Evolutionary conservation across 1,140 invertebrate genomes (phyloP).

Genomic region (Bradynema listronoti): DNA sequence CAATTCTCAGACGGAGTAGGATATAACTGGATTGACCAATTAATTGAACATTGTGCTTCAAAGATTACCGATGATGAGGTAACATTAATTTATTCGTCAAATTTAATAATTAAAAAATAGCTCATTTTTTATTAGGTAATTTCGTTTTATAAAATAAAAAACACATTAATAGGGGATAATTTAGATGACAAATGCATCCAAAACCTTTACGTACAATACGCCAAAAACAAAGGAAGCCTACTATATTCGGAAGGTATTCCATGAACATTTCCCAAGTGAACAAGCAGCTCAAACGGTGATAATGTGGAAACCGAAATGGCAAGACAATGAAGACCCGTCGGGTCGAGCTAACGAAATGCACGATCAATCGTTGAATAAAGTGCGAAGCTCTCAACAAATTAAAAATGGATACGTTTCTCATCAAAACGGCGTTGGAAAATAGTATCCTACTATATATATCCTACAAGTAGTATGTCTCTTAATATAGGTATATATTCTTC

Average conservation of each 20-base stretch:
- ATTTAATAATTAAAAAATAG: slow-evolving; percentile 3
- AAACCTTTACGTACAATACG: slow-evolving; percentile 49
- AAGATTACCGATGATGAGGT: slow-evolving; percentile 53
- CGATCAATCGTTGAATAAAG: too few relatives aligned
- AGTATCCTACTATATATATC: too few relatives aligned
- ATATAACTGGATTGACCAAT: slow-evolving; percentile 54
- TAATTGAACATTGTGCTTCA: slow-evolving; percentile 40
- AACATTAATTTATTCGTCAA: slow-evolving; percentile 4
- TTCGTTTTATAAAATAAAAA: slow-evolving; percentile 14
- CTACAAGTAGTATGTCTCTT: too few relatives aligned
- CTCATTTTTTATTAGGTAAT: background rate
- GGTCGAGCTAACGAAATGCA: slow-evolving; percentile 42
- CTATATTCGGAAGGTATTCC: slow-evolving; percentile 50
- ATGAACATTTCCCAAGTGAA: slow-evolving; percentile 49
- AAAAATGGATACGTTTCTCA: too few relatives aligned
- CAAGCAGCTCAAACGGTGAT: slow-evolving; percentile 49
- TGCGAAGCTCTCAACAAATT: too few relatives aligned
- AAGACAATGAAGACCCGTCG: slow-evolving; percentile 51
- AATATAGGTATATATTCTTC: too few relatives aligned
- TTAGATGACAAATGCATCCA: slow-evolving; percentile 39
- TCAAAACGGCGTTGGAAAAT: too few relatives aligned
- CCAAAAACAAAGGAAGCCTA: slow-evolving; percentile 55
- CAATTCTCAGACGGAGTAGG: slow-evolving; percentile 58
- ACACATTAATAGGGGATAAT: too few relatives aligned
- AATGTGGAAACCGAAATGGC: slow-evolving; percentile 57